These are phyloP conservation scores for Protaetia brevitarsis DNA, from an alignment of 1,140 invertebrate species.

Conservation along the genomic window DNA sequence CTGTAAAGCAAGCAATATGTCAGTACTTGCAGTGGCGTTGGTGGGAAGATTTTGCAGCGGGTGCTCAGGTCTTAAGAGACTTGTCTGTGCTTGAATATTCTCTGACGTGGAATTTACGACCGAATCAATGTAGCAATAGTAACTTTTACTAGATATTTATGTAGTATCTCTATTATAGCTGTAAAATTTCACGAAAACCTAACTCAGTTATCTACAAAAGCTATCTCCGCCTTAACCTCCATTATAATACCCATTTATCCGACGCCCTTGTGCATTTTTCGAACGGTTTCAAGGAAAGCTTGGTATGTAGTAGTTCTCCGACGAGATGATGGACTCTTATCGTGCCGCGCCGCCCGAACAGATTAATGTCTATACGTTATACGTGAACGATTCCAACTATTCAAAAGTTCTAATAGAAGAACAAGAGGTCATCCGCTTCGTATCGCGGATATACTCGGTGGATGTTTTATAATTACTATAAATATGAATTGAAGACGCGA, in stretches of 20 bases:
- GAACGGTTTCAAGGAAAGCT: not conserved
- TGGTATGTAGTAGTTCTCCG: not conserved
- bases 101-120: not conserved
- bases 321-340: not conserved
- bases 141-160: not conserved
- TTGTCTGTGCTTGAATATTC: not conserved
- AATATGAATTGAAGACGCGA: conserved; percentile 23
- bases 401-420: conserved; percentile 15
- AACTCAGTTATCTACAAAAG: not conserved
- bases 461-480: conserved; percentile 24
- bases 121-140: not conserved
- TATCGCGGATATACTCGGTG: not conserved
- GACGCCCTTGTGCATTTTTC: conserved; percentile 3
- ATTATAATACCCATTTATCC: not conserved
- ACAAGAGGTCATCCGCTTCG: not conserved
- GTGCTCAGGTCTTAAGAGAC: not conserved
- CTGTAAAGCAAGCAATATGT: not conserved
- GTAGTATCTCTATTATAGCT: not conserved
- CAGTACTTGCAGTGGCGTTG: not conserved
- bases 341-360: not conserved
- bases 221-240: not conserved
- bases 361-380: conserved; percentile 15
- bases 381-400: conserved; percentile 16
- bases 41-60: not conserved
- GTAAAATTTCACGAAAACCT: not conserved